These are phyloP conservation scores for Mystacides longicornis DNA, from an alignment of 2,888 invertebrate genomes.

Conservation along the genomic window DNA sequence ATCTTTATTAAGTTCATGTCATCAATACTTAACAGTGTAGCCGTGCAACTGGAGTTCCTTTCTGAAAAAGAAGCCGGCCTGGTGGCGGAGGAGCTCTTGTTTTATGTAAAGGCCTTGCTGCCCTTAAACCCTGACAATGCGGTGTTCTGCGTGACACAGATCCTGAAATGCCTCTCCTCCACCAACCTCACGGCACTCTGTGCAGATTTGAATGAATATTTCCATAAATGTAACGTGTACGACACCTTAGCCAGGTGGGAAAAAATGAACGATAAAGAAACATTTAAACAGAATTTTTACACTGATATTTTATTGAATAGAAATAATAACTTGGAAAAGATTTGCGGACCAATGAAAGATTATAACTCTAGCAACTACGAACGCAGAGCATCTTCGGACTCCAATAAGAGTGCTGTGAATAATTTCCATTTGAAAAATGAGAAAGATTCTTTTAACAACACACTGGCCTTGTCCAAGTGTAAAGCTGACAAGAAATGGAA, in stretches of 20 bases:
- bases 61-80: constrained; percentile 63
- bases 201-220: constrained; percentile 20
- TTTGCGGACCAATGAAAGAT: constrained; percentile 1
- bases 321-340: background rate
- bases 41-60: constrained; percentile 62
- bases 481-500: constrained; percentile 44
- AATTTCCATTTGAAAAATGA: constrained; percentile 39
- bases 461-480: constrained; percentile 45
- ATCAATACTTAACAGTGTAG: constrained; percentile 56
- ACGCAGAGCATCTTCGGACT: constrained; percentile 8
- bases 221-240: constrained; percentile 1
- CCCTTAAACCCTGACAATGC: constrained; percentile 60
- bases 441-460: constrained; percentile 36
- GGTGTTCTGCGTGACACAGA: constrained; percentile 69
- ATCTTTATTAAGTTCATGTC: constrained; percentile 63
- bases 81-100: constrained; percentile 73
- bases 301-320: constrained; percentile 18
- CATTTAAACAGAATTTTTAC: constrained; percentile 15
- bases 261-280: constrained; percentile 7
- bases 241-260: constrained; percentile 6
- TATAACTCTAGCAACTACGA: background rate
- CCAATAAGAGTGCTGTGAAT: constrained; percentile 26
- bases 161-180: constrained; percentile 67
- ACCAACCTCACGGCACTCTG: constrained; percentile 52
- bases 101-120: constrained; percentile 66